Evolutionary conservation across 2,113 vertebrate species (phyloP), one percentile per base, ranked within the genome.

Genomic region (Hystrix cristata): DNA sequence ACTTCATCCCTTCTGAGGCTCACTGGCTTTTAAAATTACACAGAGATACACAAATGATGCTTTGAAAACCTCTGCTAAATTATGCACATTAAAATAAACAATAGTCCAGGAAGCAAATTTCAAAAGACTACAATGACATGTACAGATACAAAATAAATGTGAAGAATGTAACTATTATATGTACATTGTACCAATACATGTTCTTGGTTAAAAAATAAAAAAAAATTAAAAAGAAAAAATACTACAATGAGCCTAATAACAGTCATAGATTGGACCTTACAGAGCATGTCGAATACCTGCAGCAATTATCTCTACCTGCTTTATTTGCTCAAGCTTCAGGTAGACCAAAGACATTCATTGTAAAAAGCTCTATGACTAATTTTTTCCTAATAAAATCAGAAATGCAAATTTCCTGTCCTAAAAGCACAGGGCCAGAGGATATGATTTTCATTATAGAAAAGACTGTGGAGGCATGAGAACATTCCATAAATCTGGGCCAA

Each of bases 1-100:
- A 89, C 18, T 46, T 62, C 92, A 48, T 23, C 64, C 95, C 78
- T 96, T 74, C 67, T 85, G 27, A 95, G 89, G 11, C 38, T 96
- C 82, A 94, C n/a, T 82, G 38, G 48, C 34, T 67, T 98, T 92
- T 88, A 86, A 93, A 29, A 48, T 83, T 29, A 82, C 25, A 92
- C 1, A 57, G 12, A 67, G 43, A 48, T 15, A 46, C 27, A 48
- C 43, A 97, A 55, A 87, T 10, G 9, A 0, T 88, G 31, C 15
- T 97, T 98, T 97, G 55, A 83, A 96, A 98, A 96, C n/a, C 83
- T 79, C 87, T 72, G 29, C 93, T 97, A 95, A 97, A 97, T 98
- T 95, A 96, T 76, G 21, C 27, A 85, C 74, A 34, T 82, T 43
- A 87, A 94, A 94, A 96, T 90, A 90, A 90, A 84, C 76, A 96